phyloP scores from a whole-genome alignment of 2,888 invertebrate species.

The Megaustenia siamemsis region DNA sequence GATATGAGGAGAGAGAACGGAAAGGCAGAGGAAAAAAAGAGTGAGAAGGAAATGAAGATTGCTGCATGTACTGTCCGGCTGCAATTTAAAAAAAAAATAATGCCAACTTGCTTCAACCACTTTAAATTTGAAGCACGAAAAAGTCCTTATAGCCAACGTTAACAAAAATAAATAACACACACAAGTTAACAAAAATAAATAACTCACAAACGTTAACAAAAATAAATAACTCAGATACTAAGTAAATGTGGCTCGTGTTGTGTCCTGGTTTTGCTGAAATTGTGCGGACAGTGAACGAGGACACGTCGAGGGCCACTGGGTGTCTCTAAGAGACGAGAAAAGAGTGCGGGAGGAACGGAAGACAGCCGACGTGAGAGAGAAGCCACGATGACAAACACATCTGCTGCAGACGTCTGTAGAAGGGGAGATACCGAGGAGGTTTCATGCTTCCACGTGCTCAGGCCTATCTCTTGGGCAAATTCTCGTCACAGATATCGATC shows the following conservation, averaged over 20 bases:
- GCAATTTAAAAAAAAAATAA: too few relatives aligned
- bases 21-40: too few relatives aligned
- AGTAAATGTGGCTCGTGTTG: neutral
- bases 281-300: neutral
- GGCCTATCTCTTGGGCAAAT: neutral
- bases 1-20: too few relatives aligned
- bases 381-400: slow-evolving; percentile 10
- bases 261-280: neutral
- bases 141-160: neutral
- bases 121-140: neutral
- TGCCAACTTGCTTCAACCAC: neutral
- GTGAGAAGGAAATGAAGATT: too few relatives aligned
- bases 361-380: neutral
- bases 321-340: slow-evolving; percentile 13
- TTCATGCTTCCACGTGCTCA: neutral
- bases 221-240: neutral
- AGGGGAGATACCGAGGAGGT: neutral
- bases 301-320: neutral
- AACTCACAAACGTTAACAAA: neutral
- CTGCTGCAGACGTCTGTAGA: neutral
- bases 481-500: neutral
- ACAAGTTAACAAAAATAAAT: neutral
- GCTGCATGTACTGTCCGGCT: too few relatives aligned
- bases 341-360: slow-evolving; percentile 17
- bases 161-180: too few relatives aligned